Conservation (phyloP, 2,888 invertebrate genomes). For the Trachelus tabidus region DNA sequence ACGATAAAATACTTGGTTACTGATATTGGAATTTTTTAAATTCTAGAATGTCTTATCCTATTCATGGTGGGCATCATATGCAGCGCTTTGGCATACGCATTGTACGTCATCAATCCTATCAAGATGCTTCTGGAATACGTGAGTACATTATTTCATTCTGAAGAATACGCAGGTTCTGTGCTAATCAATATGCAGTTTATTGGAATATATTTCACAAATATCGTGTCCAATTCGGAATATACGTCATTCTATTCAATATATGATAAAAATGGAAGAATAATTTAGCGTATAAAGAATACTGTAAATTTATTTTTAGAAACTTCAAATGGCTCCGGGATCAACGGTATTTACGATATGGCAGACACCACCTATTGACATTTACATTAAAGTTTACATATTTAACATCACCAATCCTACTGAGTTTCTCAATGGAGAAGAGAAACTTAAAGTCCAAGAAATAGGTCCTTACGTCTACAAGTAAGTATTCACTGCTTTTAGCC, state of each 20-base stretch:
- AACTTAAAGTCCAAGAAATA: constrained; percentile 77
- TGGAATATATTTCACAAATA: background rate
- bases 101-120: constrained; percentile 58
- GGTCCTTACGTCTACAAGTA: constrained; percentile 89
- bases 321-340: constrained; percentile 70
- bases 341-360: constrained; percentile 73
- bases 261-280: background rate
- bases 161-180: background rate
- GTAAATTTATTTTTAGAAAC: constrained; percentile 62
- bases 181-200: background rate
- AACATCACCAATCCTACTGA: constrained; percentile 82
- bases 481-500: constrained; percentile 53
- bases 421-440: constrained; percentile 75
- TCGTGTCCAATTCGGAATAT: background rate
- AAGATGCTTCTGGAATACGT: constrained; percentile 54
- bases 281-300: background rate
- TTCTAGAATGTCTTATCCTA: constrained; percentile 63
- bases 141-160: constrained; percentile 37
- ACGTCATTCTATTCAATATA: background rate
- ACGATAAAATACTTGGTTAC: background rate
- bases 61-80: constrained; percentile 57
- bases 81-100: constrained; percentile 50
- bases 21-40: constrained; percentile 15
- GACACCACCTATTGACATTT: constrained; percentile 75
- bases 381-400: constrained; percentile 77